Conservation (phyloP, 1,140 invertebrate genomes). For the Halotydeus destructor region DNA sequence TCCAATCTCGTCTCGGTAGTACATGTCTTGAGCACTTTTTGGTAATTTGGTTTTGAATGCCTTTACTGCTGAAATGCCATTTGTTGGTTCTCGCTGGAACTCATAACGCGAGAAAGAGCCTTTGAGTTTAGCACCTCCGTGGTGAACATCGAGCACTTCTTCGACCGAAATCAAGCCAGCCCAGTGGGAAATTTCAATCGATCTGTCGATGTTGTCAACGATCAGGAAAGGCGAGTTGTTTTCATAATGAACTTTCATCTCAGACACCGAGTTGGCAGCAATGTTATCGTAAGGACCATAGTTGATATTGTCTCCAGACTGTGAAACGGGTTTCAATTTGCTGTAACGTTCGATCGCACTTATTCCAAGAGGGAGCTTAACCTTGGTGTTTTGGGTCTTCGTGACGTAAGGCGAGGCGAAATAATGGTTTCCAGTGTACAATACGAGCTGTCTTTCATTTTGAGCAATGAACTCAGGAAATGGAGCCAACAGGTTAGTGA, state of each 20-base stretch:
- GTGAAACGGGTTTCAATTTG: conserved; percentile 57
- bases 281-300: conserved; percentile 73
- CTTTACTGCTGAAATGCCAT: conserved; percentile 64
- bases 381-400: conserved; percentile 51
- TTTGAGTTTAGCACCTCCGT: conserved; percentile 76
- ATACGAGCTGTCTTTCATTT: conserved; percentile 76
- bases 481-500: conserved; percentile 48
- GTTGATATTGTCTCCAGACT: conserved; percentile 49
- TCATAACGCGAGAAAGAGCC: conserved; percentile 89
- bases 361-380: conserved; percentile 49
- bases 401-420: conserved; percentile 60
- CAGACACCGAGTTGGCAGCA: conserved; percentile 18
- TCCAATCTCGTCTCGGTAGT: conserved; percentile 92
- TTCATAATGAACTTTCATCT: conserved; percentile 71
- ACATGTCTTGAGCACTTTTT: conserved; percentile 68
- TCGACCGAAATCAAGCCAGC: conserved; percentile 86
- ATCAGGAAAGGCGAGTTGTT: conserved; percentile 74
- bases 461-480: conserved; percentile 72
- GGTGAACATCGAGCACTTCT: conserved; percentile 71
- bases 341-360: conserved; percentile 53
- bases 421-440: conserved; percentile 61
- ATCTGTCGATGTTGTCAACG: conserved; percentile 57
- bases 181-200: conserved; percentile 95
- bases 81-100: conserved; percentile 69
- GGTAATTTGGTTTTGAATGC: conserved; percentile 82